Evolutionary conservation across 2,888 invertebrate species (phyloP).

Genomic region (Volucella inanis): DNA sequence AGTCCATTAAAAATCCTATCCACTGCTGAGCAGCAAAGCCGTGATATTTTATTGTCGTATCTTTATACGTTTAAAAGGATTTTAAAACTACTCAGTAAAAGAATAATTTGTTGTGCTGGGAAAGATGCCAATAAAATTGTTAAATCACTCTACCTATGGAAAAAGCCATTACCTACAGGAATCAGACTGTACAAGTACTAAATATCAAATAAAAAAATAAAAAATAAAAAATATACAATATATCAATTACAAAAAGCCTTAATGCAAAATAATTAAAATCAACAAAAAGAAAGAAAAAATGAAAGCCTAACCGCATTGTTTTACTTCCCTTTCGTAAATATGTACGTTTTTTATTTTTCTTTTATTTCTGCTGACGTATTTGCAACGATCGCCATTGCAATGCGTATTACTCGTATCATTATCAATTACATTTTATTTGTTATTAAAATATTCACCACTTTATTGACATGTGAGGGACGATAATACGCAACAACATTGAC

Average conservation of each 20-base stretch:
- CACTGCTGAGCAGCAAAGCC: too few species aligned
- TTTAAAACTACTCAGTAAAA: too few species aligned
- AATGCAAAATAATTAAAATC: constrained; percentile 32
- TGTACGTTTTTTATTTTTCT: not conserved
- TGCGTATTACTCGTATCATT: constrained; percentile 34
- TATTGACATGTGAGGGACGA: constrained; percentile 24
- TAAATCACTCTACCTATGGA: too few species aligned
- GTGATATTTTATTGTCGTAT: too few species aligned
- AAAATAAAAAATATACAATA: too few species aligned
- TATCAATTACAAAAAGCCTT: not conserved
- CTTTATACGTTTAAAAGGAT: too few species aligned
- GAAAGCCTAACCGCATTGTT: not conserved
- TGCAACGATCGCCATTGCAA: constrained; percentile 4
- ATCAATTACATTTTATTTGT: constrained; percentile 44
- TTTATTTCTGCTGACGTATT: constrained; percentile 21
- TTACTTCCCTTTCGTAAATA: not conserved
- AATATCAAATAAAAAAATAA: too few species aligned
- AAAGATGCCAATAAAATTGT: too few species aligned
- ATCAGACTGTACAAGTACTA: too few species aligned
- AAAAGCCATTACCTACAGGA: too few species aligned
- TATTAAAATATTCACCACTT: constrained; percentile 34
- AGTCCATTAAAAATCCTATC: too few species aligned
- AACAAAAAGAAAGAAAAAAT: constrained; percentile 26
- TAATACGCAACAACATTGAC: constrained; percentile 9
- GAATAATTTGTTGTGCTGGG: too few species aligned